These are phyloP conservation scores for Tipula lateralis DNA, from an alignment of 2,888 invertebrate genomes.

Conservation along the genomic window DNA sequence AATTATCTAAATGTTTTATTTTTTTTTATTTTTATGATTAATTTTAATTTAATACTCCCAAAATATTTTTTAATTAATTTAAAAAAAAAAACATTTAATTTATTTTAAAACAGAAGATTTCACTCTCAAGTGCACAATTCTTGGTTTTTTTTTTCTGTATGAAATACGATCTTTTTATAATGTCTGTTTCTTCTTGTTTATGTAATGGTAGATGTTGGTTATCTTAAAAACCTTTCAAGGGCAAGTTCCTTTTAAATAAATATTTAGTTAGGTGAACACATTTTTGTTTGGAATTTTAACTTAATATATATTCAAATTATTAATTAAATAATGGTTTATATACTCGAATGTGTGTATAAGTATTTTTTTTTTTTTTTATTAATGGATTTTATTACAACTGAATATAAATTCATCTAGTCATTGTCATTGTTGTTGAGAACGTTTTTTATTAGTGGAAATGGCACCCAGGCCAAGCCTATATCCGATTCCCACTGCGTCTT, in stretches of 20 bases:
- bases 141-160: not conserved
- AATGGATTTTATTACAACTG: too few species aligned
- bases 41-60: not conserved
- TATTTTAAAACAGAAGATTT: not conserved
- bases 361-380: too few species aligned
- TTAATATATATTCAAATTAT: not conserved
- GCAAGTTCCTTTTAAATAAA: not conserved
- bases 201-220: not conserved
- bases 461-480: too few species aligned
- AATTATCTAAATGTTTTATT: slow-evolving; percentile 19
- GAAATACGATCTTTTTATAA: not conserved
- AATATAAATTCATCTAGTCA: too few species aligned
- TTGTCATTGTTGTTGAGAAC: too few species aligned
- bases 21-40: not conserved
- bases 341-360: not conserved
- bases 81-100: not conserved
- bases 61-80: not conserved
- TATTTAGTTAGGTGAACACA: not conserved
- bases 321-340: not conserved
- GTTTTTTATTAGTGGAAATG: too few species aligned
- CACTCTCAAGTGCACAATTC: not conserved
- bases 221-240: not conserved
- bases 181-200: not conserved
- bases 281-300: not conserved
- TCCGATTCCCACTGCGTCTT: too few species aligned